Evolutionary conservation across 2,888 invertebrate genomes (phyloP).

Genomic region (Helicoverpa assulta): DNA sequence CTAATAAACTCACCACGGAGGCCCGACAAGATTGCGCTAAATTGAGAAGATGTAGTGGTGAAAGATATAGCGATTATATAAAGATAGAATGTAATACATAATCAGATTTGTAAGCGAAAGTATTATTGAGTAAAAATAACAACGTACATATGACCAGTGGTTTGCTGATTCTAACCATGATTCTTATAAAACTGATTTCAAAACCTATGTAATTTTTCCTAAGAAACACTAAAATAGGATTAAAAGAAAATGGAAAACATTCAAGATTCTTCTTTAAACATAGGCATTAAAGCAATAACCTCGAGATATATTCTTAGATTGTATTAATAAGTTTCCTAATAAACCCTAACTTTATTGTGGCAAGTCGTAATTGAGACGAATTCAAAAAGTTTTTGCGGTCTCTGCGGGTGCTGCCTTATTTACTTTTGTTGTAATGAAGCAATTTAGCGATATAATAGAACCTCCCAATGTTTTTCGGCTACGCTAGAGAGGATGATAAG

Average conservation of each 20-base stretch:
- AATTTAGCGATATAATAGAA: slow-evolving; percentile 41
- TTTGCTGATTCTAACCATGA: no score
- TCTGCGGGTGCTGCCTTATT: slow-evolving; percentile 49
- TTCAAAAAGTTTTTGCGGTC: slow-evolving; percentile 55
- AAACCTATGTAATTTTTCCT: no score
- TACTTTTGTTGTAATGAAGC: slow-evolving; percentile 54
- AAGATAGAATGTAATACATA: slow-evolving; percentile 11
- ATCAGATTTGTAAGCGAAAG: slow-evolving; percentile 5
- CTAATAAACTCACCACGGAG: slow-evolving; percentile 52
- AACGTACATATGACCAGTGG: no score
- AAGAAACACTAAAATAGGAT: no score
- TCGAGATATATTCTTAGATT: slow-evolving; percentile 26
- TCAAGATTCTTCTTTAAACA: not conserved
- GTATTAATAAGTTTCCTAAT: slow-evolving; percentile 48
- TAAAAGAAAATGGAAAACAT: not conserved
- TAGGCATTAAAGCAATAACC: slow-evolving; percentile 16
- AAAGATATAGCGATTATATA: slow-evolving; percentile 1
- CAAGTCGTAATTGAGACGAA: slow-evolving; percentile 58
- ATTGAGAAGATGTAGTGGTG: slow-evolving; percentile 38
- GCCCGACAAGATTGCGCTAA: slow-evolving; percentile 45
- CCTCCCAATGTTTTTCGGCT: slow-evolving; percentile 27
- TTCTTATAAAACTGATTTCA: no score
- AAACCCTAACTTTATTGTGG: slow-evolving; percentile 49
- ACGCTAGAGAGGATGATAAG: slow-evolving; percentile 24
- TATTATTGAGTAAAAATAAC: no score